Percentiles rank a stretch among this genome's conserved stretches.
Conservation (phyloP, 2,888 invertebrate genomes). For the Leptinotarsa juncta region DNA sequence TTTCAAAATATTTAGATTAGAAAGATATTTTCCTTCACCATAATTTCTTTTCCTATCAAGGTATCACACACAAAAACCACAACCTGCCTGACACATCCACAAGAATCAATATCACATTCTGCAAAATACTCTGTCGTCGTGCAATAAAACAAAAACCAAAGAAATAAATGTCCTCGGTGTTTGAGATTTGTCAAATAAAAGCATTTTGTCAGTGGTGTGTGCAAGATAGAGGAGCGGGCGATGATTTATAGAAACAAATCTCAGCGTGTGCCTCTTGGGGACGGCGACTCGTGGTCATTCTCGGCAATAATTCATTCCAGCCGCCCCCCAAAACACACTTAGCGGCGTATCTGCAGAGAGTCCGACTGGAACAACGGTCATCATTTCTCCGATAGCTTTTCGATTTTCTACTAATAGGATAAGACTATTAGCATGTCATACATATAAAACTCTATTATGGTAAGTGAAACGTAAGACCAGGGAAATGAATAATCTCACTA, state of each 20-base stretch:
- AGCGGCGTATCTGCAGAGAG: constrained; percentile 39
- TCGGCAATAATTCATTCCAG: constrained; percentile 48
- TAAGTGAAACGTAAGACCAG: too few relatives aligned
- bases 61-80: background rate
- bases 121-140: constrained; percentile 1
- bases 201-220: constrained; percentile 52
- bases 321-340: constrained; percentile 46
- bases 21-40: too few relatives aligned
- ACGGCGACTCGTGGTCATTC: constrained; percentile 49
- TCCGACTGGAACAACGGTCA: constrained; percentile 31
- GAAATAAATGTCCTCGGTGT: constrained; percentile 42
- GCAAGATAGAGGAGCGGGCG: constrained; percentile 44
- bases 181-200: constrained; percentile 55
- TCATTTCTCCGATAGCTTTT: constrained; percentile 29
- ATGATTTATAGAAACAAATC: constrained; percentile 54
- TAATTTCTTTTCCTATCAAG: too few relatives aligned
- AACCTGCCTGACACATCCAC: background rate
- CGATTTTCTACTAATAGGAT: constrained; percentile 36
- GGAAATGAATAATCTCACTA: too few relatives aligned
- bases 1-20: too few relatives aligned
- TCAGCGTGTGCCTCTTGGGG: constrained; percentile 46
- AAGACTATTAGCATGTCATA: constrained; percentile 11
- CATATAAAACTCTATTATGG: background rate
- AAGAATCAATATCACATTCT: constrained; percentile 14
- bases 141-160: constrained; percentile 35